Percentiles rank a stretch among this genome's conserved stretches.
phyloP scores from a whole-genome alignment of 2,888 invertebrate species.

The Dynastes tityus region DNA sequence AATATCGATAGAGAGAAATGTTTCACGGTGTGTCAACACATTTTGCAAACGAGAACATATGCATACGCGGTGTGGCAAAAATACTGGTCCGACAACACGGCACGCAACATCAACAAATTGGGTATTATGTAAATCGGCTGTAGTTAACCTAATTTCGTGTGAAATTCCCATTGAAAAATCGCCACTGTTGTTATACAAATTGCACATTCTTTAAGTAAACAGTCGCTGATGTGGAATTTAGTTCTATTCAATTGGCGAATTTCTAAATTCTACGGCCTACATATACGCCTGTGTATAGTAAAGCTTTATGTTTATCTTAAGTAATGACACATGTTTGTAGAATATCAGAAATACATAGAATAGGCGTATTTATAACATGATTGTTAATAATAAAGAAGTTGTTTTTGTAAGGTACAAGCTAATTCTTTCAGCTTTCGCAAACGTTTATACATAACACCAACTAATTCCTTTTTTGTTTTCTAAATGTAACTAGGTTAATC shows the following conservation, averaged over 20 bases:
- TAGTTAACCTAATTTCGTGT: slow-evolving; percentile 42
- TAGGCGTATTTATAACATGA: background rate
- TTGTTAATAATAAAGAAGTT: too few relatives aligned
- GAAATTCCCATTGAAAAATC: slow-evolving; percentile 38
- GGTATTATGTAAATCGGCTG: slow-evolving; percentile 32
- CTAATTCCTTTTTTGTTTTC: too few relatives aligned
- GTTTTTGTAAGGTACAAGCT: too few relatives aligned
- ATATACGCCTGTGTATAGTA: background rate
- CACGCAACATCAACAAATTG: slow-evolving; percentile 25
- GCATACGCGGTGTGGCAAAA: slow-evolving; percentile 17
- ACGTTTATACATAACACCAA: too few relatives aligned
- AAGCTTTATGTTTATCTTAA: background rate
- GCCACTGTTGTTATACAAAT: background rate
- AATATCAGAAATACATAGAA: background rate
- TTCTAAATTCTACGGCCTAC: slow-evolving; percentile 8
- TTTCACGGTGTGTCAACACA: slow-evolving; percentile 26
- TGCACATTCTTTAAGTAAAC: slow-evolving; percentile 6
- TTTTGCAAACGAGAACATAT: background rate
- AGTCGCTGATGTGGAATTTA: background rate
- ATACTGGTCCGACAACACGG: slow-evolving; percentile 19
- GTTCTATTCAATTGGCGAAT: slow-evolving; percentile 2
- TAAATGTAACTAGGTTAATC: too few relatives aligned
- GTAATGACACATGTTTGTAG: background rate
- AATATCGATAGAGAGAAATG: slow-evolving; percentile 32
- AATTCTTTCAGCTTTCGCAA: too few relatives aligned